phyloP scores from a whole-genome alignment of 2,888 invertebrate species.

The Melanostoma scalare region DNA sequence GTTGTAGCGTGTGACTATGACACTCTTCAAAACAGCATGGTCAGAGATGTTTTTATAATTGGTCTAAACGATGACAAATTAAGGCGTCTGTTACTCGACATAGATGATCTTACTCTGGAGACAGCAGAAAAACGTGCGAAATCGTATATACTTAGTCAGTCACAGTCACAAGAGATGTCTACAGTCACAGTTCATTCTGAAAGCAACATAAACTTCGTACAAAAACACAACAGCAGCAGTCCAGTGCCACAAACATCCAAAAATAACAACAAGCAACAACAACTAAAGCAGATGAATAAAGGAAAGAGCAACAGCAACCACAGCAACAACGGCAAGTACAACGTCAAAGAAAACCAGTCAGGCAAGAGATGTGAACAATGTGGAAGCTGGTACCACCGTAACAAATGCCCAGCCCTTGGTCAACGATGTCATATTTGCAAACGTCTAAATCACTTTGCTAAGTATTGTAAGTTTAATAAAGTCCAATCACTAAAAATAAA shows the following conservation, averaged over 20 bases:
- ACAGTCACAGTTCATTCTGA: background rate
- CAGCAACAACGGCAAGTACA: background rate
- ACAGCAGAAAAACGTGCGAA: constrained; percentile 23
- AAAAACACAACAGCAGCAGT: constrained; percentile 1
- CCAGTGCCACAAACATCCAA: background rate
- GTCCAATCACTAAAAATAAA: background rate
- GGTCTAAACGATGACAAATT: constrained; percentile 15
- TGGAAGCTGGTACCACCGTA: constrained; percentile 22
- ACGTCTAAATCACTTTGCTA: constrained; percentile 8
- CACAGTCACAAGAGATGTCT: constrained; percentile 23
- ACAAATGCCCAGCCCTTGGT: constrained; percentile 18
- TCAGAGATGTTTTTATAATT: constrained; percentile 32
- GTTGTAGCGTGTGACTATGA: constrained; percentile 1
- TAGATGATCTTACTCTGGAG: constrained; percentile 11
- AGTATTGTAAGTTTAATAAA: constrained; percentile 1
- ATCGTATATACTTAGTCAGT: constrained; percentile 5
- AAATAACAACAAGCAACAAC: background rate
- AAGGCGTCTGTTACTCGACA: constrained; percentile 1
- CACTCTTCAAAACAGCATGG: constrained; percentile 9
- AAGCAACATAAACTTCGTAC: background rate
- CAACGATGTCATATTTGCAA: constrained; percentile 16
- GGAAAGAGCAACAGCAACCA: no score
- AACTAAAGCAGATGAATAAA: background rate
- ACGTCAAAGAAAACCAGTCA: background rate
- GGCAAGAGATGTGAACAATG: no score